Evolutionary conservation across 1,140 invertebrate genomes (phyloP), one percentile per base, ranked within the genome.

Genomic region (Aphaenogaster rudis): DNA sequence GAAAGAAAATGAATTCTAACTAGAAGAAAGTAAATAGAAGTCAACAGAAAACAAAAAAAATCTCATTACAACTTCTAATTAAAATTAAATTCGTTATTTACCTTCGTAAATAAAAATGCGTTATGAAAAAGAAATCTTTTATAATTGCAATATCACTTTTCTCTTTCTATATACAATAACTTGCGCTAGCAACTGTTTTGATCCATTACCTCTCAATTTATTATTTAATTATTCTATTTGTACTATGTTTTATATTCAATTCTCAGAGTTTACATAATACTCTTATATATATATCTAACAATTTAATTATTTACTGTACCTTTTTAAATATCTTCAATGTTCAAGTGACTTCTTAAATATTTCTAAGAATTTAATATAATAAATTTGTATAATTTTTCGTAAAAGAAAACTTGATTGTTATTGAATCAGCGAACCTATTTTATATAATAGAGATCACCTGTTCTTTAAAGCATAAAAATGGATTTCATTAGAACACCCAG

Each of bases 21-120:
- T 5, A 21, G 42, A 36, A 45, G n/a, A 45, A 39, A 61, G 7
- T 57, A 54, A 74, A 21, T 13, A 28, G n/a, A 76, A 76, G 4
- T 3, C 11, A 21, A 15, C 17, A 28, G 6, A 76, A 7, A 57
- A 76, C n/a, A 39, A 8, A 57, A 39, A 77, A 7, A 61, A 5
- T 59, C 39, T 39, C 36, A 28, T 50, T 71, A 42, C 45, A 54
- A 57, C 50, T 74, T 54, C 17, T 77, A 77, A 21, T 59, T 17
- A 39, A 28, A 76, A 76, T n/a, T 39, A 72, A 77, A 28, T 33
- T 2, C 17, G n/a, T 45, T 42, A 52, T 48, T 54, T 72, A 17
- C 1, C 2, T 72, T 15, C 4, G 0, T 42, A 64, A 8, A n/a
- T 66, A 42, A 66, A 66, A 63, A 63, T 11, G 3, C 9, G 8